Evolutionary conservation across 2,888 invertebrate genomes (phyloP).

Genomic region (Morinoia aosen): DNA sequence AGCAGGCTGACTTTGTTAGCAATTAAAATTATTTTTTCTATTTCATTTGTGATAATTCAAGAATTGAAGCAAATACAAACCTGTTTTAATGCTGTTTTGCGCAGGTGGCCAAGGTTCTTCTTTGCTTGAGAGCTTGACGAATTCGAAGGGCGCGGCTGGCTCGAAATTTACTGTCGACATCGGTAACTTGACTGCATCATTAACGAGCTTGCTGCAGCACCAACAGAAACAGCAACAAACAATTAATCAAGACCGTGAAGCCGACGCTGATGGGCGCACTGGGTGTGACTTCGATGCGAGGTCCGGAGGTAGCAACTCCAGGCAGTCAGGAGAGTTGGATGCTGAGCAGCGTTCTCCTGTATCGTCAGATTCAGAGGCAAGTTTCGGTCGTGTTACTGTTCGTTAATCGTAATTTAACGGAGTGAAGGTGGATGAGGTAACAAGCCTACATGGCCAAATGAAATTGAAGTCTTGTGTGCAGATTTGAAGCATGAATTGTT

Average conservation of each 20-base stretch:
- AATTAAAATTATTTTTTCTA: background rate
- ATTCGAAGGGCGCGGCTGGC: background rate
- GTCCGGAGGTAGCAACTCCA: background rate
- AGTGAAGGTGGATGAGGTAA: background rate
- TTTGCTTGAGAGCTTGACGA: background rate
- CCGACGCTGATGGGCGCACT: background rate
- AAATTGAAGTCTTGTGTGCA: background rate
- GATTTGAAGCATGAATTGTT: background rate
- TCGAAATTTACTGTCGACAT: background rate
- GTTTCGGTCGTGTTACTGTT: background rate
- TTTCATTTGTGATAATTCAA: background rate
- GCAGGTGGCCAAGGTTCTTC: background rate
- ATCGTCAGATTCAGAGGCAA: conserved; percentile 68
- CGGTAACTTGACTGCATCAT: conserved; percentile 5
- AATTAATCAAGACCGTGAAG: background rate
- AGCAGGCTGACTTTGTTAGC: background rate
- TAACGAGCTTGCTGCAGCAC: background rate
- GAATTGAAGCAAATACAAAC: background rate
- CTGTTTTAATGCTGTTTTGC: background rate
- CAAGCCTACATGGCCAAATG: background rate
- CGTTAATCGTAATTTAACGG: background rate
- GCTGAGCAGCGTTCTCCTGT: conserved; percentile 67
- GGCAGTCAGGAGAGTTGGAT: conserved; percentile 63
- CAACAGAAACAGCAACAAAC: conserved; percentile 13
- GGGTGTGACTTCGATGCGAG: background rate